Base-by-base conservation (phyloP, 2,888 invertebrate species). In the Pecten maximus region DNA sequence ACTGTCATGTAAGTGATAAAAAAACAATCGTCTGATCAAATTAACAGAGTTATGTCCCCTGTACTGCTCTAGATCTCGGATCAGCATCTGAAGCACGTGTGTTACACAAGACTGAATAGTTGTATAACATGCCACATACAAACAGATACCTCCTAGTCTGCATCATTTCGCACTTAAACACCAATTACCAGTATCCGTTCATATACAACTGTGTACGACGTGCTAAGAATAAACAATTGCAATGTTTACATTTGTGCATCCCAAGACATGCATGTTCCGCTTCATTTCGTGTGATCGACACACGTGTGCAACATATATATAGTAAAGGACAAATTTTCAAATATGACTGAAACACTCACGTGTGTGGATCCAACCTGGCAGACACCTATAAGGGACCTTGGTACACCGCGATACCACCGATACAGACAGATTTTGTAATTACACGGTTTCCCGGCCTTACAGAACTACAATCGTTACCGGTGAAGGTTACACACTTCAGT, bases 1-100 rank as follows among this genome's bases (percentile, higher is more conserved):
- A n/a, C n/a, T n/a, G n/a, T n/a, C n/a, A n/a, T n/a, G n/a, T n/a
- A n/a, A n/a, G n/a, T n/a, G n/a, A n/a, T n/a, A n/a, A n/a, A n/a
- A n/a, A n/a, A n/a, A n/a, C n/a, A n/a, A n/a, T n/a, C n/a, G n/a
- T n/a, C n/a, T n/a, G n/a, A n/a, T n/a, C n/a, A n/a, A n/a, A n/a
- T n/a, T 19, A 74, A 74, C 28, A 74, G 74, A 74, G 74, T 74
- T 74, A 35, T 74, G 35, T 35, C 74, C 74, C 74, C 28, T 74
- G 28, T 6, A 28, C 74, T 74, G 74, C 74, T 74, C 74, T 74
- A 12, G n/a, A n/a, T 54, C 54, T 74, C 50, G 16, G 12, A 74
- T 74, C 74, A 74, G 74, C 74, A 74, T 28, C 74, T 74, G 74
- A 74, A 74, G 28, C 74, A 74, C 74, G 74, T 74, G 74, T 74